Evolutionary conservation across 2,797 vertebrate genomes (phyloP).

Genomic region (Myotis vivesi): DNA sequence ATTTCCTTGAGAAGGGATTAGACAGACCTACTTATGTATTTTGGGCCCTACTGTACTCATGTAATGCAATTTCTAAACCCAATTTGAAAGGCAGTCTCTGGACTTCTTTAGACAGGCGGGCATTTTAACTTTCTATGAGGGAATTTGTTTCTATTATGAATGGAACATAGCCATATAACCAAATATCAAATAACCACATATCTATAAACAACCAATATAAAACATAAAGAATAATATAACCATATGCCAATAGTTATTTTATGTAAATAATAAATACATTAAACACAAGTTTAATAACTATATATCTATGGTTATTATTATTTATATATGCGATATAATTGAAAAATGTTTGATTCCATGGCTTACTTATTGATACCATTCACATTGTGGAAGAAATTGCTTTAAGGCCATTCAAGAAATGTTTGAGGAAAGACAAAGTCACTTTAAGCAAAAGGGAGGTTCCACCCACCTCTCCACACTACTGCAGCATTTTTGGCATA

Average conservation of each 20-base stretch:
- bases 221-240: not conserved
- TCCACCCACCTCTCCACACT: no score
- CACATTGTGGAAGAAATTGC: not conserved
- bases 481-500: not conserved
- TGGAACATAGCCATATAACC: not conserved
- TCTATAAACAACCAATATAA: not conserved
- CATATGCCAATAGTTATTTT: not conserved
- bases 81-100: not conserved
- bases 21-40: not conserved
- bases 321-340: not conserved
- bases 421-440: not conserved
- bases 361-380: not conserved
- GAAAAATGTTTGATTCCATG: not conserved
- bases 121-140: not conserved
- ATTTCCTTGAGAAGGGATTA: not conserved
- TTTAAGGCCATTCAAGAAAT: not conserved
- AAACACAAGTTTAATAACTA: not conserved
- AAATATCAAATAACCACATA: not conserved
- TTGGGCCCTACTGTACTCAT: not conserved
- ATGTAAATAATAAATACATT: not conserved
- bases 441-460: not conserved
- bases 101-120: not conserved
- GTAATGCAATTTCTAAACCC: not conserved
- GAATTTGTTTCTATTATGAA: not conserved
- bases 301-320: not conserved